Evolutionary conservation across 2,888 invertebrate genomes (phyloP), one percentile per base, ranked within the genome.

Genomic region (Papilio elwesi): DNA sequence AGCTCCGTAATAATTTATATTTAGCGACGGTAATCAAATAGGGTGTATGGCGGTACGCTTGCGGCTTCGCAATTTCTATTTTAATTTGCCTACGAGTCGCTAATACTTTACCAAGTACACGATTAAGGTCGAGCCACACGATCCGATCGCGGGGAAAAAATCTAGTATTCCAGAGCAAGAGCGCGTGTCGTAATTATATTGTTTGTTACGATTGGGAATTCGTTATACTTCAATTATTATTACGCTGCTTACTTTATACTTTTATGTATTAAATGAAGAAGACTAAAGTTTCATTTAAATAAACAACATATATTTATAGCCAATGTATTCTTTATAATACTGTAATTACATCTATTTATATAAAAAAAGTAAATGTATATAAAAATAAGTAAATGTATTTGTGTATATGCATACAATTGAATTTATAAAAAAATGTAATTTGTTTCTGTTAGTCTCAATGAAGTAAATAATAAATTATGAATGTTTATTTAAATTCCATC

Each of bases 21-120:
- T 84, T 80, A 83, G 80, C 79, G 81, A 80, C 78, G 78, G 79
- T 79, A 79, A 82, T 82, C 78, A 80, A 82, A 84, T 81, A 79
- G 79, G 82, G 81, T 82, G 81, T 81, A 82, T 81, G 80, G 78
- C 78, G 76, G 79, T 79, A 82, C 84, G 83, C 86, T 87, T 86
- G 86, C 78, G 82, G 82, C 80, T 78, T 72, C 74, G 59, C 65
- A 65, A 78, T 78, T 78, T 77, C 76, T 80, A 79, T 79, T 79
- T 78, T 77, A 76, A 77, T 76, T 77, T 72, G 73, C 73, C 77
- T 76, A 71, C 70, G 64, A 74, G 68, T 73, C 63, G 77, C 72
- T 74, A 65, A 70, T 70, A 68, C 70, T 71, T 68, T 49, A 70
- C 62, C 66, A 73, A 73, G 73, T 73, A 73, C 70, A 73, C 70